phyloP scores from a whole-genome alignment of 2,888 invertebrate genomes.

The Julus scanicus region DNA sequence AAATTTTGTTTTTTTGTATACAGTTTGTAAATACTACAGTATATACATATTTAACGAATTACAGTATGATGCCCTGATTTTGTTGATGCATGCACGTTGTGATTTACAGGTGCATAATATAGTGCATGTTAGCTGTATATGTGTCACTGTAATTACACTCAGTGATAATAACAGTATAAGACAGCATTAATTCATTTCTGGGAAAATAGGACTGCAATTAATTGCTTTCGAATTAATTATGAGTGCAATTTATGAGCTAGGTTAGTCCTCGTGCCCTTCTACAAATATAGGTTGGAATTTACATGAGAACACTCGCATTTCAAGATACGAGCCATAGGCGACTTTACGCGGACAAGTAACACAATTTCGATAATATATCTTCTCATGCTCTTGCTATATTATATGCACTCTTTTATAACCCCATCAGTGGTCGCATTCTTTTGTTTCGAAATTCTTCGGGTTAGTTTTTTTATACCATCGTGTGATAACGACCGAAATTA shows the following conservation, averaged over 20 bases:
- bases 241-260: neutral
- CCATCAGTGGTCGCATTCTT: constrained; percentile 40
- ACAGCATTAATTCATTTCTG: constrained; percentile 35
- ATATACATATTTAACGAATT: neutral
- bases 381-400: neutral
- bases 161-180: neutral
- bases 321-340: neutral
- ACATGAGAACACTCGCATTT: neutral
- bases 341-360: neutral
- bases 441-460: constrained; percentile 17
- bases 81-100: neutral
- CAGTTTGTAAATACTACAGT: no score
- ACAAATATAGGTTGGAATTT: constrained; percentile 1
- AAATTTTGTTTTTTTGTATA: no score
- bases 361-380: neutral
- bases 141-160: constrained; percentile 8
- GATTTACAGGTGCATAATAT: neutral
- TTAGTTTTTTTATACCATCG: neutral
- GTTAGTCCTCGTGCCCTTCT: neutral
- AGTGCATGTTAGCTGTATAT: neutral
- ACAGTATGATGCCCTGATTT: neutral
- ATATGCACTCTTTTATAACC: neutral
- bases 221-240: constrained; percentile 13
- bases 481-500: constrained; percentile 37
- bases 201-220: constrained; percentile 20